Evolutionary conservation across 2,113 vertebrate genomes (phyloP), one percentile per base, ranked within the genome.

Genomic region (Brachyhypopomus occidentalis): DNA sequence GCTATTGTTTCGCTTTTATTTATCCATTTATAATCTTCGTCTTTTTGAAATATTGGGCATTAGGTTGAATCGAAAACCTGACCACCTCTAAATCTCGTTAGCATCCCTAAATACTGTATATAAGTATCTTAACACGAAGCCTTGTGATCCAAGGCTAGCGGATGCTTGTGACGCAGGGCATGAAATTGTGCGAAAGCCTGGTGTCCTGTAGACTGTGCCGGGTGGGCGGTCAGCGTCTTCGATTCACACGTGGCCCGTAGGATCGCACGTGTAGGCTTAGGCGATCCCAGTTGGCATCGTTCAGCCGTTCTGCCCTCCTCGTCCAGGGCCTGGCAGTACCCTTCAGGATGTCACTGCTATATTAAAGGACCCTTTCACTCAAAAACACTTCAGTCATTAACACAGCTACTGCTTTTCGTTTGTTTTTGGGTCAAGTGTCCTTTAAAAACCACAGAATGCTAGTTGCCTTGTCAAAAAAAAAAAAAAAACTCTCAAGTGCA

Each of bases 31-130:
- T 70, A n/a, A 60, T 20, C 66, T 66, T 71, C 66, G 62, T 48
- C 23, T 30, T 73, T 79, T 70, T 17, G n/a, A 79, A 8, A 79
- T 71, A 58, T 45, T 14, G 7, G 25, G 16, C 17, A 30, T 17
- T 70, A 23, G 52, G 78, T 8, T 76, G 70, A 90, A 88, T 90
- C 84, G 86, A 89, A 81, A 90, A 66, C 77, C 91, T 90, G 85
- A 87, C 86, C 86, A 77, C 85, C 84, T 89, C 60, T 22, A 9
- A n/a, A 9, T 9, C 22, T 7, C 60, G 30, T 27, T 45, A 45
- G 41, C 5, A 6, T 45, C 45, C 12, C 45, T 52, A 45, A 45
- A 11, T 52, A 52, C 45, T 14, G 12, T 52, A 52, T 14, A 52
- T n/a, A 48, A 48, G 41, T 48, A 5, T 48, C 41, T 2, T 14